Evolutionary conservation across 2,888 invertebrate species (phyloP).

Genomic region (Callyntrura guangdongensis): DNA sequence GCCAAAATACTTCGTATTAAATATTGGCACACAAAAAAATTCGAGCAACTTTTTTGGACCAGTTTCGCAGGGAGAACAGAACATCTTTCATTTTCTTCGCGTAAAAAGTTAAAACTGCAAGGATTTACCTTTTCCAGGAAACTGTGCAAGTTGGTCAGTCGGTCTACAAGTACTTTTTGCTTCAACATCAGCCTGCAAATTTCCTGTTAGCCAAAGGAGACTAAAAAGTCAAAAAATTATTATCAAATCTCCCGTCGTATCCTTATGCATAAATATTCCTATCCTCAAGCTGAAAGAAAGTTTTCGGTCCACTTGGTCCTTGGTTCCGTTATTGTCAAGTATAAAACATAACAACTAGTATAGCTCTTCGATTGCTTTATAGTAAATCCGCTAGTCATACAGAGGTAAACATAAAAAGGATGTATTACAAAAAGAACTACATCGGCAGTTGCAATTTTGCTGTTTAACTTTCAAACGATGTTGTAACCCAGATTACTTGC

Average conservation of each 20-base stretch:
- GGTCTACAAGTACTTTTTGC: not conserved
- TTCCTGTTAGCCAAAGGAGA: not conserved
- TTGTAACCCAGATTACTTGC: slow-evolving; percentile 71
- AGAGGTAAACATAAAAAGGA: not conserved
- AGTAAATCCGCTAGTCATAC: not conserved
- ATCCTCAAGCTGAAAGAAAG: slow-evolving; percentile 37
- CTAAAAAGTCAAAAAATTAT: slow-evolving; percentile 33
- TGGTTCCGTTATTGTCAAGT: slow-evolving; percentile 18
- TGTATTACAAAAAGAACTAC: not conserved
- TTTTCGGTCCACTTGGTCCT: slow-evolving; percentile 18
- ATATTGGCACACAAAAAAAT: not conserved
- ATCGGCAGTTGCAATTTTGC: slow-evolving; percentile 53
- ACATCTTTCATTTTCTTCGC: not conserved
- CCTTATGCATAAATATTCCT: not conserved
- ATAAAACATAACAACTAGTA: not conserved
- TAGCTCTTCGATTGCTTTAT: not conserved
- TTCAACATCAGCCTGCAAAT: not conserved
- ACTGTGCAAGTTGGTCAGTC: slow-evolving; percentile 70
- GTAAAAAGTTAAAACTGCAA: slow-evolving; percentile 31
- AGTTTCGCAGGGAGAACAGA: not conserved
- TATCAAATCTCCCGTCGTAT: not conserved
- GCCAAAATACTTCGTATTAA: not conserved
- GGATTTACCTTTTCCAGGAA: slow-evolving; percentile 64
- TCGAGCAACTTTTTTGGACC: not conserved
- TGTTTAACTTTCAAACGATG: slow-evolving; percentile 72